Evolutionary conservation across 2,113 vertebrate genomes (phyloP).

Genomic region (Nothocercus julius): DNA sequence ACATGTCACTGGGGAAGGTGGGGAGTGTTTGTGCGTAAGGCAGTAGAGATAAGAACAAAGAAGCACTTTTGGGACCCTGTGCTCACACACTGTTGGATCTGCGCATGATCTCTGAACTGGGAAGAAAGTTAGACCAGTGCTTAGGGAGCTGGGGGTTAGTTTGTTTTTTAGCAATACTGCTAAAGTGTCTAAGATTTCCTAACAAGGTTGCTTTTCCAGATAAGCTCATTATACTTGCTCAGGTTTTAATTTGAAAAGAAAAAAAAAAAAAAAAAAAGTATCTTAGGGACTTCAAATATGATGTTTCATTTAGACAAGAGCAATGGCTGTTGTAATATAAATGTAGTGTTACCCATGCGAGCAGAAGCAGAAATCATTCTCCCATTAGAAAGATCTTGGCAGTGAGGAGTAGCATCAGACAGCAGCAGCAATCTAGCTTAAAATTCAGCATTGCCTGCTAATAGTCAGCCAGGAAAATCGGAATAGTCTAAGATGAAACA

Average conservation of each 20-base stretch:
- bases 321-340: neutral
- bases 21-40: neutral
- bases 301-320: neutral
- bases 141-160: neutral
- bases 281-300: neutral
- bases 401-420: neutral
- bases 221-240: neutral
- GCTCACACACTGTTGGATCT: neutral
- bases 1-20: neutral
- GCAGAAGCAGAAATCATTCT: neutral
- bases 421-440: neutral
- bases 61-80: neutral
- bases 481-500: neutral
- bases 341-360: neutral
- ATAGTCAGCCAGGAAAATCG: neutral
- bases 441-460: neutral
- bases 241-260: neutral
- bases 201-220: neutral
- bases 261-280: neutral
- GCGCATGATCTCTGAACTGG: neutral
- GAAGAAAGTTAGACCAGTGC: neutral
- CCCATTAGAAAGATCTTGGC: neutral
- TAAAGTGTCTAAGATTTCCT: neutral
- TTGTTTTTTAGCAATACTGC: neutral
- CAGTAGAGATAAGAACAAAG: neutral